Conservation (phyloP, 2,113 vertebrate species). For the Lamprologus callipterus region DNA sequence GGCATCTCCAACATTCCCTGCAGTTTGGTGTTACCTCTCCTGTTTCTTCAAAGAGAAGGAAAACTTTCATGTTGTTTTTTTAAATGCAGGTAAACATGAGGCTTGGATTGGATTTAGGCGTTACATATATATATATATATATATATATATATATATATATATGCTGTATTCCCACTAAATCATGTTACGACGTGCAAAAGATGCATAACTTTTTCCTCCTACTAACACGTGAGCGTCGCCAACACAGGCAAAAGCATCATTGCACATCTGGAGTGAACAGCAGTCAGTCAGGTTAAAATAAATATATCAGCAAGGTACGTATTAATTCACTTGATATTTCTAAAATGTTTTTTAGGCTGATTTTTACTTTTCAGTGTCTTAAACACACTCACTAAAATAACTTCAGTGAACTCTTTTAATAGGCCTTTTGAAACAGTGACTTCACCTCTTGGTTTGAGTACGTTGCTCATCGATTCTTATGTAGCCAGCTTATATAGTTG, state of each 20-base stretch:
- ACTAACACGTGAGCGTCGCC: accelerated
- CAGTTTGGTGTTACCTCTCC: neutral
- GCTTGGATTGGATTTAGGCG: neutral
- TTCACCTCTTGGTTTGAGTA: neutral
- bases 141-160: too few species aligned
- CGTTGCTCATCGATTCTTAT: neutral
- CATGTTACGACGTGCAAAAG: neutral
- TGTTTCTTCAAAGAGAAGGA: neutral
- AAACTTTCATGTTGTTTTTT: neutral
- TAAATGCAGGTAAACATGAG: neutral
- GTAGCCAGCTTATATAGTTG: neutral
- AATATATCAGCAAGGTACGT: neutral
- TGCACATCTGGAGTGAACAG: neutral
- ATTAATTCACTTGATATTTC: neutral
- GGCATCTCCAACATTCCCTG: neutral
- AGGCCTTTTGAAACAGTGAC: neutral
- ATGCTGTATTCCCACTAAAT: neutral
- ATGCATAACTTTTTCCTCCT: neutral
- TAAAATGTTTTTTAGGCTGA: neutral
- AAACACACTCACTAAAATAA: neutral
- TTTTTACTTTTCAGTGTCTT: neutral
- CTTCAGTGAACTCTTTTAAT: neutral
- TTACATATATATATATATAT: too few species aligned
- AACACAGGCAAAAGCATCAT: neutral
- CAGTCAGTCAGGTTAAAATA: neutral